Conservation (phyloP, 2,888 invertebrate genomes). For the Spisula solida region DNA sequence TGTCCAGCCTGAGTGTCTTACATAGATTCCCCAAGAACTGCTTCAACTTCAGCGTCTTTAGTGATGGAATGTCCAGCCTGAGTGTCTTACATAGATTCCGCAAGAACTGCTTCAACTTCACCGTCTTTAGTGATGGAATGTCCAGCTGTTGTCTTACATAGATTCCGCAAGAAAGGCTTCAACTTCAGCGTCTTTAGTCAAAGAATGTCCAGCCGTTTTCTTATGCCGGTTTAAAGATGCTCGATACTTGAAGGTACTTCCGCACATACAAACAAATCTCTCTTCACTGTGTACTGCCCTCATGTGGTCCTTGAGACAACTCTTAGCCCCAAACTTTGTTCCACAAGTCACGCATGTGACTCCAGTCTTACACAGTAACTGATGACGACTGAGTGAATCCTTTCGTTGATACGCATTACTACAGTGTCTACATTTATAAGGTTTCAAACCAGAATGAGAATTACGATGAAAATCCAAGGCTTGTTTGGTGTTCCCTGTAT, state of each 20-base stretch:
- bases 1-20: no score
- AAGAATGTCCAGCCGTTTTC: constrained; percentile 10
- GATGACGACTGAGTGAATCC: constrained; percentile 31
- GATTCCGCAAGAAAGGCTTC: no score
- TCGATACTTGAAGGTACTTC: constrained; percentile 26
- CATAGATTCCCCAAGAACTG: no score
- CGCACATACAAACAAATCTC: constrained; percentile 25
- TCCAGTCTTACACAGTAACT: constrained; percentile 16
- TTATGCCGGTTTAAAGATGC: constrained; percentile 23
- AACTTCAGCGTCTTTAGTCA: background rate
- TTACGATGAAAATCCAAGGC: constrained; percentile 43
- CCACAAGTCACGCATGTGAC: constrained; percentile 23
- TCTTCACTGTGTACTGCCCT: constrained; percentile 19
- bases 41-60: no score
- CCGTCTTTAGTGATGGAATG: no score
- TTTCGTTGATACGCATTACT: constrained; percentile 27
- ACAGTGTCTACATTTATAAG: constrained; percentile 43
- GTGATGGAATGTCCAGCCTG: no score
- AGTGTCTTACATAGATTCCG: no score
- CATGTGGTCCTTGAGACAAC: background rate
- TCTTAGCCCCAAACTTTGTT: background rate
- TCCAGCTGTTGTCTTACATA: no score
- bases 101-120: no score
- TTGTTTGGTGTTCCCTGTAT: background rate
- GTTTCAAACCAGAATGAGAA: constrained; percentile 39